phyloP scores from a whole-genome alignment of 2,888 invertebrate species.

The Lepidonotus clava region DNA sequence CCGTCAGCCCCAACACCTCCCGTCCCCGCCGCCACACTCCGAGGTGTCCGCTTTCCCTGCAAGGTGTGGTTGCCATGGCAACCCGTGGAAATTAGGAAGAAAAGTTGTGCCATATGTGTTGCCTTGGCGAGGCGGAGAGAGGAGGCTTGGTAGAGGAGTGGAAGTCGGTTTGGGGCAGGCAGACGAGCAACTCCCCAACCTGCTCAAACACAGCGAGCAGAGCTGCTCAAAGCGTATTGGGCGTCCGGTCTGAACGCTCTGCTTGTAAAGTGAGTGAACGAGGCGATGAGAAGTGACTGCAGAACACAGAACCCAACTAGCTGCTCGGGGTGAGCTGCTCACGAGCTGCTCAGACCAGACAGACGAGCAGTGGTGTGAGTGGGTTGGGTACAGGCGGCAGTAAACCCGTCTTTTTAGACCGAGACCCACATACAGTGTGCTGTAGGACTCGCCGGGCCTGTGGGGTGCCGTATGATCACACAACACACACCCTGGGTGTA shows the following conservation, averaged over 20 bases:
- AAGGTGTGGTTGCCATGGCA: conserved; percentile 54
- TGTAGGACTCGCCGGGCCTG: no score
- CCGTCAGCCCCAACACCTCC: conserved; percentile 51
- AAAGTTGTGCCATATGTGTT: conserved; percentile 53
- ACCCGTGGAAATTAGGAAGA: conserved; percentile 49
- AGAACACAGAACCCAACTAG: no score
- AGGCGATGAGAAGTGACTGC: no score
- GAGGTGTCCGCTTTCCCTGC: conserved; percentile 48
- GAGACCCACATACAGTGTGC: no score
- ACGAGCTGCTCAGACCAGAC: neutral
- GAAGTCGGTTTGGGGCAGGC: neutral
- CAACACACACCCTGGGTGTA: no score
- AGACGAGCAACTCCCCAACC: neutral
- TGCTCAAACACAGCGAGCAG: neutral
- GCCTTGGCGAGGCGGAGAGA: neutral
- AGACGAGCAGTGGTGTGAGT: neutral
- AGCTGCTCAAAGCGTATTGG: conserved; percentile 8
- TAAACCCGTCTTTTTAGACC: no score
- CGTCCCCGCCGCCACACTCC: conserved; percentile 49
- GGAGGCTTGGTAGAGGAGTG: neutral
- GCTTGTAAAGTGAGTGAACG: no score
- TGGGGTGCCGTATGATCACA: no score
- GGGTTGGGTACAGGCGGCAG: no score
- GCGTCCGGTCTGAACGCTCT: no score
- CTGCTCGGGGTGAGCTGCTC: neutral